These are phyloP conservation scores for Salminus brasiliensis DNA, from an alignment of 2,113 vertebrate species.

Conservation along the genomic window DNA sequence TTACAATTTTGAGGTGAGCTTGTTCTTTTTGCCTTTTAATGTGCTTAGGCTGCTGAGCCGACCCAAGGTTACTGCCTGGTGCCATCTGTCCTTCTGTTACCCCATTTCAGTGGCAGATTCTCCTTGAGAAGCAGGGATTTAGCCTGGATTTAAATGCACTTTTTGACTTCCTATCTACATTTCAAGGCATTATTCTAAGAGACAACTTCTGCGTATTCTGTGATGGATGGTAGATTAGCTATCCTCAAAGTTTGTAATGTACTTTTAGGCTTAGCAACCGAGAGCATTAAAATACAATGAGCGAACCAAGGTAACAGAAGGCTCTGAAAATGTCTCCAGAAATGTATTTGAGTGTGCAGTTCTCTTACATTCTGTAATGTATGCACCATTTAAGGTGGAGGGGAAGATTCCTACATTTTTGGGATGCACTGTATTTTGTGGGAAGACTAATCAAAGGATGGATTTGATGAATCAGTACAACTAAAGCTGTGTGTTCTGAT, in stretches of 20 bases:
- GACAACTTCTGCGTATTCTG: neutral
- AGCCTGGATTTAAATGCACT: slow-evolving; percentile 13
- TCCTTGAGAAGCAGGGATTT: slow-evolving; percentile 11
- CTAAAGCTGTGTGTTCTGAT: no score
- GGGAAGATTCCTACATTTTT: no score
- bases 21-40: slow-evolving; percentile 2
- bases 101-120: slow-evolving; percentile 17
- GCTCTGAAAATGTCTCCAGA: neutral
- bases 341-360: neutral
- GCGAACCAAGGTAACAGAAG: neutral
- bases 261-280: neutral
- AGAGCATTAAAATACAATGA: neutral
- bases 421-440: no score
- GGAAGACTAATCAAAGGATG: no score
- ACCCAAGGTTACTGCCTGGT: slow-evolving; percentile 25
- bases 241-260: neutral
- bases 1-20: slow-evolving; percentile 10
- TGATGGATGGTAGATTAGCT: neutral
- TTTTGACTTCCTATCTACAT: slow-evolving; percentile 15
- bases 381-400: no score
- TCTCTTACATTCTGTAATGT: no score
- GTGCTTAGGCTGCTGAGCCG: slow-evolving; percentile 18
- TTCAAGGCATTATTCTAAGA: neutral
- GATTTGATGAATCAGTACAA: no score
- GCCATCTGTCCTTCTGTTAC: slow-evolving; percentile 17